Conservation (phyloP, 2,888 invertebrate species). For the Parasteatoda lunata region DNA sequence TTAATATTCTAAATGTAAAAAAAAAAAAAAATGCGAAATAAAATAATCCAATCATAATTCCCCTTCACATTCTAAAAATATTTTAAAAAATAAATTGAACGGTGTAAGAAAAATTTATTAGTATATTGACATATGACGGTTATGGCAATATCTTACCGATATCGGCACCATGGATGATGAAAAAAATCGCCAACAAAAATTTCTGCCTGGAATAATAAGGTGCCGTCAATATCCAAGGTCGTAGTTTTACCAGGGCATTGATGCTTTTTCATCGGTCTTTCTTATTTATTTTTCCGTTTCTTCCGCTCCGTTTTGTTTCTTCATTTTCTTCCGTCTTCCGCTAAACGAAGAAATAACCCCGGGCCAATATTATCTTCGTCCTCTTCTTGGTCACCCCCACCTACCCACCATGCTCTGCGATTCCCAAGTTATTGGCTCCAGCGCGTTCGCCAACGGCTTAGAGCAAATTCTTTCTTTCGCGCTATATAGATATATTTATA, state of each 20-base stretch:
- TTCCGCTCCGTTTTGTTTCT: conserved; percentile 52
- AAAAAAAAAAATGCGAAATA: no score
- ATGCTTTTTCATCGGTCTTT: conserved; percentile 23
- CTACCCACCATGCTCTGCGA: conserved; percentile 21
- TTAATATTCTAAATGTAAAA: no score
- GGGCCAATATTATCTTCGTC: conserved; percentile 60
- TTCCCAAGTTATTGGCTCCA: conserved; percentile 52
- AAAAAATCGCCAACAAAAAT: not conserved
- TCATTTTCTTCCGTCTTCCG: conserved; percentile 38
- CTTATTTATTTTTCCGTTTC: conserved; percentile 29
- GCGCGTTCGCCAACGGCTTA: conserved; percentile 8
- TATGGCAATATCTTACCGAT: not conserved
- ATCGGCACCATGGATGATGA: not conserved
- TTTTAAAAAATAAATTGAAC: not conserved
- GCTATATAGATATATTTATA: not conserved
- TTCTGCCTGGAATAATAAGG: conserved; percentile 7
- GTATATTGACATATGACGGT: not conserved
- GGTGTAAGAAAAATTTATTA: not conserved
- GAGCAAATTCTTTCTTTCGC: not conserved
- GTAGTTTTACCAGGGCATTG: conserved; percentile 28
- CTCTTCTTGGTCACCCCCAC: not conserved
- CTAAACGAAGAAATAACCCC: conserved; percentile 62
- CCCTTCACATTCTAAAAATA: not conserved
- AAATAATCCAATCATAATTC: no score
- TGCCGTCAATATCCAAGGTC: conserved; percentile 55